Percentiles rank a stretch among this genome's conserved stretches.
phyloP scores from a whole-genome alignment of 2,113 vertebrate genomes.

The Rhinopithecus roxellana region DNA sequence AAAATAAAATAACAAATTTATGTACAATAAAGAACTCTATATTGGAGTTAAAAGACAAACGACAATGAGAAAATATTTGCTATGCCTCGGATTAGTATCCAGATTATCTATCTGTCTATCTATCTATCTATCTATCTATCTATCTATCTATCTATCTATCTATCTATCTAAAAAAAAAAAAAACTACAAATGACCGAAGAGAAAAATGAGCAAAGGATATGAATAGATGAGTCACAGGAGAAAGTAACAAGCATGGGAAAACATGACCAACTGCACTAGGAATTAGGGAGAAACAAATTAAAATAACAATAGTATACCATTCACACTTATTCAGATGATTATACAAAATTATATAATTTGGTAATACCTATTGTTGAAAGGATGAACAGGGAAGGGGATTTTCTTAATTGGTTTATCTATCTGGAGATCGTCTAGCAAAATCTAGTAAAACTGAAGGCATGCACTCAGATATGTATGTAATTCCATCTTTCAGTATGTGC shows the following conservation, averaged over 20 bases:
- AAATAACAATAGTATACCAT: neutral
- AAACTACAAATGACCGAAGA: neutral
- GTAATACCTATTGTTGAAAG: neutral
- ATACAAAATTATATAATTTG: neutral
- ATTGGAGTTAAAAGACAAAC: neutral
- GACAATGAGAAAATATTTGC: neutral
- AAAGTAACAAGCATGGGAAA: constrained; percentile 10
- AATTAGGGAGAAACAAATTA: neutral
- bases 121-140: neutral
- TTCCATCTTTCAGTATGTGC: neutral
- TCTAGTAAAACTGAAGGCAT: neutral
- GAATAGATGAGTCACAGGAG: neutral
- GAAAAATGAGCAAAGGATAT: constrained; percentile 3
- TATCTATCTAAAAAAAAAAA: too few relatives aligned
- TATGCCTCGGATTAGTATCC: neutral
- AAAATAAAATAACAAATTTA: constrained; percentile 5
- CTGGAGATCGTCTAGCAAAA: neutral
- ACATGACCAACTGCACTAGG: neutral
- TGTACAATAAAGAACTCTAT: neutral
- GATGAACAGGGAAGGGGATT: neutral
- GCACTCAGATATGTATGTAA: neutral
- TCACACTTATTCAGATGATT: neutral
- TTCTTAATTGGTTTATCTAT: neutral
- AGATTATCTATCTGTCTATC: neutral
- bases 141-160: too few relatives aligned